Conservation (phyloP, 2,797 vertebrate genomes). For the Sebastiscus tertius region DNA sequence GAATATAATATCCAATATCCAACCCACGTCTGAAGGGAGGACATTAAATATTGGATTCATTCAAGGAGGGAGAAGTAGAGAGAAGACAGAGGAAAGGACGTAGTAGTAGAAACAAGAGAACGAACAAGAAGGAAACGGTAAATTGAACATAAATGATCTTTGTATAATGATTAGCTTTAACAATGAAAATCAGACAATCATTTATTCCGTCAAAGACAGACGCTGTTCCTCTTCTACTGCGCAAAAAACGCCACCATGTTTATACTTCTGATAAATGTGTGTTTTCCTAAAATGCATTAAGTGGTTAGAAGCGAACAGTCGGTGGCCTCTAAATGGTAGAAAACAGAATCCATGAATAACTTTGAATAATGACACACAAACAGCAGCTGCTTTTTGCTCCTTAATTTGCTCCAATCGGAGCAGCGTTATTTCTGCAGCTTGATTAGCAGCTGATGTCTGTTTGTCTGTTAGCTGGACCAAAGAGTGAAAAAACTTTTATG, state of each 20-base stretch:
- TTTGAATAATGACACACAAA: neutral
- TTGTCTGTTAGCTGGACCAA: neutral
- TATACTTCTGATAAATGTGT: neutral
- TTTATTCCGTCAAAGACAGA: neutral
- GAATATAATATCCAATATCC: neutral
- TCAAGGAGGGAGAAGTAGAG: neutral
- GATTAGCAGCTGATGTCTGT: neutral
- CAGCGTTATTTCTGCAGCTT: neutral
- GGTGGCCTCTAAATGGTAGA: neutral
- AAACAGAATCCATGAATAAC: neutral
- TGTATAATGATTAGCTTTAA: neutral
- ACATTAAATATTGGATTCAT: neutral
- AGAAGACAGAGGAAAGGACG: neutral
- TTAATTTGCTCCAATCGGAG: neutral
- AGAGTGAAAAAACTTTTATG: neutral
- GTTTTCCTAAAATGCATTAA: neutral
- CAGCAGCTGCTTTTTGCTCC: neutral
- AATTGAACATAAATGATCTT: neutral
- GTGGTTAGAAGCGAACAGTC: neutral
- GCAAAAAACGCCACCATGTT: neutral
- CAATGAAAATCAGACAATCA: neutral
- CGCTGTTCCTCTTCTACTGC: neutral
- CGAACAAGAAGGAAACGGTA: neutral
- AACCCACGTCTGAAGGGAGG: neutral
- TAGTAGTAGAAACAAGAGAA: neutral